Base-by-base conservation (phyloP, 1,140 invertebrate species). In the Bombus huntii region DNA sequence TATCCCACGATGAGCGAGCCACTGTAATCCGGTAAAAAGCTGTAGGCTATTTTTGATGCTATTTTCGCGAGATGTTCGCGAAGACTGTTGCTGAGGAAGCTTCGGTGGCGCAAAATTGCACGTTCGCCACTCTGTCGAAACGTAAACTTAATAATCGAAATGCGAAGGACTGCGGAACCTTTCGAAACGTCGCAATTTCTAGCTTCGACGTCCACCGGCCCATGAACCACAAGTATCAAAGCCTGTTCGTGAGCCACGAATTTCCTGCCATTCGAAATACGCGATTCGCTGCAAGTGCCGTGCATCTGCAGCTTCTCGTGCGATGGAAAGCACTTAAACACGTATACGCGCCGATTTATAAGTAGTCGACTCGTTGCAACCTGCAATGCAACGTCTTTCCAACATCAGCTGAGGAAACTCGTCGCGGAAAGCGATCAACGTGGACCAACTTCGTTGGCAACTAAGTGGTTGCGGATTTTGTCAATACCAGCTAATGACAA, bases 221-320 rank as follows among this genome's bases (percentile, higher is more conserved):
- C 81, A 47, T 83, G 66, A 76, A 76, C 81, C 81, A 15, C 71
- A 37, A 66, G 47, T 59, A 76, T 76, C 66, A 76, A 68, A n/a
- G 57, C 28, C 15, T 37, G 3, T 25, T 53, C 59, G 42, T 25
- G 74, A 66, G 66, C 42, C 25, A 42, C 8, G 59, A 74, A 42
- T 31, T 74, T 66, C 42, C 42, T 53, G 44, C 37, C 15, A 53
- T 47, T 47, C 81, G 42, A 76, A 68, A 62, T 39, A 53, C 44
- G 25, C 57, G 34, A 37, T 39, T 75, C 42, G 25, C 12, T 8
- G 3, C 34, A 59, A 71, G 15, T 65, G 28, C 15, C 25, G 25
- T 37, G 34, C 28, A 66, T 34, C n/a, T 22, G 15, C 39, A 53
- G 34, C 34, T 25, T 10, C 18, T 42, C 31, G 22, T 15, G n/a